A percentile compares a stretch with the other conserved stretches of the same genome.
phyloP scores from a whole-genome alignment of 1,140 invertebrate species.

The Drosophila sturtevanti region DNA sequence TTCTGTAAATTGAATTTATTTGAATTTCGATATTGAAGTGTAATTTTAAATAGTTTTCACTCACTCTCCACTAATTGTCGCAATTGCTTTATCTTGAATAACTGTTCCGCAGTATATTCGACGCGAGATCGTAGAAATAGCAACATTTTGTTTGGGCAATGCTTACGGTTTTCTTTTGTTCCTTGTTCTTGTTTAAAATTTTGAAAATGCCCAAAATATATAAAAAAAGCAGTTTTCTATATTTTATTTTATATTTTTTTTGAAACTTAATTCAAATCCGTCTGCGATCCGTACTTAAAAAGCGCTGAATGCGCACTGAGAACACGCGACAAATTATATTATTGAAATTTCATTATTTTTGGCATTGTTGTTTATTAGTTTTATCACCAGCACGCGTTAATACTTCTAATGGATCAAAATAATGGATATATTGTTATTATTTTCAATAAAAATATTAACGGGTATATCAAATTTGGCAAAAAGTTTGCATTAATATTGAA shows the following conservation, averaged over 20 bases:
- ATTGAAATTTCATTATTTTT: conserved; percentile 42
- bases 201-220: conserved; percentile 15
- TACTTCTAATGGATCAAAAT: conserved; percentile 49
- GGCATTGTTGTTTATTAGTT: conserved; percentile 49
- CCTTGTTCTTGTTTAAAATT: not conserved
- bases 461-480: not conserved
- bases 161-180: not conserved
- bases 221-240: not conserved
- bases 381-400: conserved; percentile 46
- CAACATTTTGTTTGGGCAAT: conserved; percentile 31
- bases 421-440: not conserved
- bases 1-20: conserved; percentile 34
- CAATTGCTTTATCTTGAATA: conserved; percentile 64
- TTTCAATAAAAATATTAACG: not conserved
- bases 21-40: not conserved
- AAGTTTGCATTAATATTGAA: not conserved
- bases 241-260: not conserved
- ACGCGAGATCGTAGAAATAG: conserved; percentile 43
- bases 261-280: conserved; percentile 26
- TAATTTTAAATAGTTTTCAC: not conserved
- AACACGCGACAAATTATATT: conserved; percentile 5
- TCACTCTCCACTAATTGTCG: conserved; percentile 69
- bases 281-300: conserved; percentile 49
- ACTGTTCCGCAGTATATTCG: conserved; percentile 46
- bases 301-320: conserved; percentile 51